Evolutionary conservation across 2,888 invertebrate genomes (phyloP).

Genomic region (Agrotis segetum): DNA sequence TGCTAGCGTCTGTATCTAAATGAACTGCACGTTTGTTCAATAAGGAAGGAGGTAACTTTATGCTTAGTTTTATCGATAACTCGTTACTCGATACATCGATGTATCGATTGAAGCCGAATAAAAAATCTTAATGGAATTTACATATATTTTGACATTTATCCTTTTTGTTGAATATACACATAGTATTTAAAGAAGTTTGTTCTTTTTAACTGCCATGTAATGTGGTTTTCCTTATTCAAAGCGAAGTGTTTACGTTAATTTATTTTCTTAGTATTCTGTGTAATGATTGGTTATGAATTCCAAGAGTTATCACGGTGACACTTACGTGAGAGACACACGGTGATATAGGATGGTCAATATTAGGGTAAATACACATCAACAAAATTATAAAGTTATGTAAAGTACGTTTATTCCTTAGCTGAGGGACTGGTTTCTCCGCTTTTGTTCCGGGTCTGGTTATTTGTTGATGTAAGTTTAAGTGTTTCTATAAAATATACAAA

Average conservation of each 20-base stretch:
- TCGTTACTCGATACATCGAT: neutral
- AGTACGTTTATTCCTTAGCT: too few relatives aligned
- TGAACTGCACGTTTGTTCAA: too few relatives aligned
- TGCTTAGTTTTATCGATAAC: conserved; percentile 1
- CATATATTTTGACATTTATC: neutral
- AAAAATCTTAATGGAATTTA: neutral
- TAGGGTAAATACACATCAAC: too few relatives aligned
- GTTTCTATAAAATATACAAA: too few relatives aligned
- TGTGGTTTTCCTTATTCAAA: conserved; percentile 39
- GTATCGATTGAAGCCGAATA: neutral
- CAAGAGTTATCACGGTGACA: conserved; percentile 58
- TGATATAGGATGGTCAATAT: neutral
- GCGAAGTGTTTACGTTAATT: conserved; percentile 3
- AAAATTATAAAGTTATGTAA: too few relatives aligned
- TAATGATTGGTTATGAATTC: conserved; percentile 10
- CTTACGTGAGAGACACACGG: conserved; percentile 31
- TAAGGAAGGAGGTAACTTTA: too few relatives aligned
- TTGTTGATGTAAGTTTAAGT: too few relatives aligned
- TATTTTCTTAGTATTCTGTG: conserved; percentile 24
- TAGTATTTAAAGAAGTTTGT: neutral
- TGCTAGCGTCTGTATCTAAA: too few relatives aligned
- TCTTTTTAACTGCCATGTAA: conserved; percentile 10
- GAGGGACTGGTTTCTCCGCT: too few relatives aligned
- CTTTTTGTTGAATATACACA: neutral
- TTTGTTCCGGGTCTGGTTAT: too few relatives aligned